Evolutionary conservation across 2,113 vertebrate genomes (phyloP).

Genomic region (Salvelinus alpinus): DNA sequence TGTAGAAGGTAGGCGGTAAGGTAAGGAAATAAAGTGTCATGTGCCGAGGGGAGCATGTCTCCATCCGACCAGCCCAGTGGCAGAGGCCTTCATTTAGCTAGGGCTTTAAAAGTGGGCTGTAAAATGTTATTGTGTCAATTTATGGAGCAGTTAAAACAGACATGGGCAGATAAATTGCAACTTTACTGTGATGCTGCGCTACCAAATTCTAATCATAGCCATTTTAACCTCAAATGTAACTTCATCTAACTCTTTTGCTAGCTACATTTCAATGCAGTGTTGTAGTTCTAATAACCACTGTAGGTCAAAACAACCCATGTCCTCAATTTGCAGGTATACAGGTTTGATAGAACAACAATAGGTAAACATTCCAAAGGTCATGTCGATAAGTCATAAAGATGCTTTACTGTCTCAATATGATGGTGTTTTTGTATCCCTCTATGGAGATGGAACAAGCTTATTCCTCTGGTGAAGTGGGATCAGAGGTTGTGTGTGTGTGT

Average conservation of each 20-base stretch:
- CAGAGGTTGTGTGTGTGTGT: constrained; percentile 1
- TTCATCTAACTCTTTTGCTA: background rate
- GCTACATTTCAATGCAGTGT: no score
- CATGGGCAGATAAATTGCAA: constrained; percentile 3
- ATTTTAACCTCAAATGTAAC: background rate
- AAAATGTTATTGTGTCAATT: constrained; percentile 19
- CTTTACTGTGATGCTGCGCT: constrained; percentile 2
- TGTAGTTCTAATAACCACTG: no score
- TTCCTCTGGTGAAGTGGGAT: background rate
- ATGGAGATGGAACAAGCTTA: background rate
- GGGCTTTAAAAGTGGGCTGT: background rate
- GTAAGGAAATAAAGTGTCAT: background rate
- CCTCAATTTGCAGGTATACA: no score
- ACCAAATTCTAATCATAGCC: background rate
- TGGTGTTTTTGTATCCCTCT: background rate
- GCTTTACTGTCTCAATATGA: background rate
- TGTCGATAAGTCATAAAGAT: background rate
- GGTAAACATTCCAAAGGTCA: background rate
- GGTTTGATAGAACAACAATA: no score
- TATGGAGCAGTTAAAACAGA: constrained; percentile 13
- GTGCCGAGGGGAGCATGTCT: background rate
- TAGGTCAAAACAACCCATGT: no score
- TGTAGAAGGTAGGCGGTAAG: background rate
- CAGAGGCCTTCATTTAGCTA: constrained; percentile 9
- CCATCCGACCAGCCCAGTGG: background rate